phyloP scores from a whole-genome alignment of 2,797 vertebrate species.

The Peromyscus eremicus region DNA sequence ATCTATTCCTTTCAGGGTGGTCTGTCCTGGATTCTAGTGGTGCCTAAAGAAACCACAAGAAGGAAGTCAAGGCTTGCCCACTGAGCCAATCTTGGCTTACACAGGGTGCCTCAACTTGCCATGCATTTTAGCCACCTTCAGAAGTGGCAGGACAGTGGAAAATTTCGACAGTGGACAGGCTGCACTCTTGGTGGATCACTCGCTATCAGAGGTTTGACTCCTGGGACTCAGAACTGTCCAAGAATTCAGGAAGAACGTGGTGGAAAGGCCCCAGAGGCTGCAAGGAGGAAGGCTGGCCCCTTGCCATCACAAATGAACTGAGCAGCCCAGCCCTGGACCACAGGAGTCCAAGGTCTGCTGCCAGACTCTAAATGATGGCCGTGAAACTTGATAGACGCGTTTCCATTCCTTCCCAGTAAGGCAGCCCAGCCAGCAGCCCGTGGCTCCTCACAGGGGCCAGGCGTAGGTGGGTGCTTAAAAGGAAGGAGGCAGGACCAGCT shows the following conservation, averaged over 20 bases:
- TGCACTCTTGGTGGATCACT: constrained; percentile 19
- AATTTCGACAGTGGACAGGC: constrained; percentile 23
- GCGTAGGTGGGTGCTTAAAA: neutral
- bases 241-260: neutral
- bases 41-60: neutral
- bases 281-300: constrained; percentile 46
- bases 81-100: constrained; percentile 12
- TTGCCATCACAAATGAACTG: neutral
- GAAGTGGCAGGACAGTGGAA: constrained; percentile 25
- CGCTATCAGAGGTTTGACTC: constrained; percentile 42
- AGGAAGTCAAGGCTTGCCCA: neutral
- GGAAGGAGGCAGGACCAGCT: neutral
- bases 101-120: neutral
- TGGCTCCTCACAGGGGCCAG: neutral
- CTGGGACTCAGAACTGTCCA: constrained; percentile 31
- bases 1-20: neutral
- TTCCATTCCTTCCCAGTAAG: constrained; percentile 72
- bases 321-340: constrained; percentile 53
- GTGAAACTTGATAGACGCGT: constrained; percentile 70
- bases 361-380: constrained; percentile 60
- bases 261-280: neutral
- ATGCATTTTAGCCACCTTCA: constrained; percentile 44
- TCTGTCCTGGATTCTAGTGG: neutral
- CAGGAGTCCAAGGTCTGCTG: constrained; percentile 42
- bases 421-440: neutral